Evolutionary conservation across 2,797 vertebrate genomes (phyloP), one percentile per base, ranked within the genome.

Genomic region (Yasuhikotakia modesta): DNA sequence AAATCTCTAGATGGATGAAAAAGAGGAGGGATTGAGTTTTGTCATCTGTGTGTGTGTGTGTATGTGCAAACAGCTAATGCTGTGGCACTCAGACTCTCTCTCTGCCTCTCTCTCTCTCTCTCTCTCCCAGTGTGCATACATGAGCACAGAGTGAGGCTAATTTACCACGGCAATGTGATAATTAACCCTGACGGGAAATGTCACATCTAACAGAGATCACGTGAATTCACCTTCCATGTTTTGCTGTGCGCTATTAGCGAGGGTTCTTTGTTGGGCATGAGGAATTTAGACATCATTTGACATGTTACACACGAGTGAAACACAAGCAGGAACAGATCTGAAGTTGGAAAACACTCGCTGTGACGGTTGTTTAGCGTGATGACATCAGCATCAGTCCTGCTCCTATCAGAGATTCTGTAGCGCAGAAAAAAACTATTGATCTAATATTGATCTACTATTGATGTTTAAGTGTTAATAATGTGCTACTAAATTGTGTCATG

Each of bases 181-280:
- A 85, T 83, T 85, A 82, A 77, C 76, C 60, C 72, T 81, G 84
- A 82, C 61, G 30, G 69, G 53, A 79, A 79, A 82, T 82, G 84
- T 84, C 84, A 84, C 79, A 70, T 85, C 72, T 70, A 80, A 79
- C 82, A 76, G 12, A 53, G 60, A 81, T 77, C 73, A 77, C 16
- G 22, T 71, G 53, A 73, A 64, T 81, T 19, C 48, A 65, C 66
- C 43, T 32, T 75, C 48, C 61, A 48, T 69, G 60, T 81, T 73
- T 76, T 79, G 58, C 65, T 13, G 60, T 53, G 43, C 27, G 53
- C 76, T 77, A 76, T 81, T 81, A 82, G 69, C 39, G 27, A 50
- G 65, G 67, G 58, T 16, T 63, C n/a, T 79, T 76, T 43, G 55
- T 50, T 11, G 32, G 78, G 74, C 60, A 24, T 74, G 67, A 63